Conservation (phyloP, 1,140 invertebrate genomes). For the Tenebrio molitor region DNA sequence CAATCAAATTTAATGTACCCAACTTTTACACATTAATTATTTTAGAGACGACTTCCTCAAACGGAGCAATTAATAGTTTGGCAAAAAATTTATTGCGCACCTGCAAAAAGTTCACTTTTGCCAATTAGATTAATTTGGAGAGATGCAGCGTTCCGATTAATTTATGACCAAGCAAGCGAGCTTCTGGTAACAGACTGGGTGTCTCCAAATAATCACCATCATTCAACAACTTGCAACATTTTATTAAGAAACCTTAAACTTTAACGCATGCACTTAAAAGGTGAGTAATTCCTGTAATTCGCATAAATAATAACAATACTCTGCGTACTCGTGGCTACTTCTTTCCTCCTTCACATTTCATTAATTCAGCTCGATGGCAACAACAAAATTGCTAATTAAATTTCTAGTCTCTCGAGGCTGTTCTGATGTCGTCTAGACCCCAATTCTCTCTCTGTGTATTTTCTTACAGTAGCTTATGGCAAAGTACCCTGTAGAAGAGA, state of each 20-base stretch:
- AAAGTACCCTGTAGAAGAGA: conserved; percentile 40
- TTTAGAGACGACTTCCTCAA: conserved; percentile 10
- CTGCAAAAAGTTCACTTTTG: neutral
- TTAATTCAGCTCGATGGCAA: conserved; percentile 16
- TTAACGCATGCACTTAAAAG: conserved; percentile 1
- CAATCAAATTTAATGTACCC: conserved; percentile 13
- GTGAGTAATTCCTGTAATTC: neutral
- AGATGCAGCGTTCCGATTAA: too few relatives aligned
- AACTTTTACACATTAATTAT: neutral
- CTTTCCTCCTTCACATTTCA: neutral
- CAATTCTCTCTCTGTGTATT: too few relatives aligned
- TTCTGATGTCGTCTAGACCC: too few relatives aligned
- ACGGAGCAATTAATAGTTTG: conserved; percentile 8
- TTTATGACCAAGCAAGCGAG: neutral
- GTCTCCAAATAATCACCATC: neutral
- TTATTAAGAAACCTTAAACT: conserved; percentile 11
- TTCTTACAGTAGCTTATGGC: conserved; percentile 43
- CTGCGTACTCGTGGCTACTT: conserved; percentile 3
- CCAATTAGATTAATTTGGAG: conserved; percentile 15
- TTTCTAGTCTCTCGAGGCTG: too few relatives aligned
- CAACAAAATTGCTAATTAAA: conserved; percentile 22
- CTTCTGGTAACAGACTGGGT: neutral
- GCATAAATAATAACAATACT: conserved; percentile 6
- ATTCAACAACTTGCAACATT: neutral
- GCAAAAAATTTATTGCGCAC: conserved; percentile 10